phyloP scores from a whole-genome alignment of 2,888 invertebrate species.

The Macrosiphum euphorbiae region DNA sequence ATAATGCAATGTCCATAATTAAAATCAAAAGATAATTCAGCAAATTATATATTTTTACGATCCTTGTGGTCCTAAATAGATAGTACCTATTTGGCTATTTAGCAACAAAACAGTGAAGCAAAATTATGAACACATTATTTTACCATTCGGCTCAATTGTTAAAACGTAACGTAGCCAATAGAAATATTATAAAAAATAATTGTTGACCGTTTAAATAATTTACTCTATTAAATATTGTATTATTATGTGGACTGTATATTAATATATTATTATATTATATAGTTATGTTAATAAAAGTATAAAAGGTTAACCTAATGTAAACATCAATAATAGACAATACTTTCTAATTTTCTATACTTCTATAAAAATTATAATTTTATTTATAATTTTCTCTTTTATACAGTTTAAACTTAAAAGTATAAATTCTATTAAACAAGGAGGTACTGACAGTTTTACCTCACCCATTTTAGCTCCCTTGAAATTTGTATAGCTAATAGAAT shows the following conservation, averaged over 20 bases:
- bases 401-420: not conserved
- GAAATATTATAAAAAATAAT: not conserved
- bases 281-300: not conserved
- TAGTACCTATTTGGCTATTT: not conserved
- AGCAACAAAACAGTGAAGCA: not conserved
- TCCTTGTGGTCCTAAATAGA: not conserved
- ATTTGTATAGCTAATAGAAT: too few species aligned
- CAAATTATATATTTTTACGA: not conserved
- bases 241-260: not conserved
- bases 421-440: not conserved
- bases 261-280: not conserved
- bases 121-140: not conserved
- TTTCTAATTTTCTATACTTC: not conserved
- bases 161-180: not conserved
- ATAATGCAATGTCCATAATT: not conserved
- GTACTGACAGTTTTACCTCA: too few species aligned
- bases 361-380: not conserved
- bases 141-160: not conserved
- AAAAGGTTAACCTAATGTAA: not conserved
- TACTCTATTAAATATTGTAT: not conserved
- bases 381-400: not conserved
- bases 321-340: not conserved
- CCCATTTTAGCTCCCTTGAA: too few species aligned
- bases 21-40: too few species aligned
- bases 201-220: not conserved